phyloP scores from a whole-genome alignment of 2,797 vertebrate species.

The Eulemur mongoz region DNA sequence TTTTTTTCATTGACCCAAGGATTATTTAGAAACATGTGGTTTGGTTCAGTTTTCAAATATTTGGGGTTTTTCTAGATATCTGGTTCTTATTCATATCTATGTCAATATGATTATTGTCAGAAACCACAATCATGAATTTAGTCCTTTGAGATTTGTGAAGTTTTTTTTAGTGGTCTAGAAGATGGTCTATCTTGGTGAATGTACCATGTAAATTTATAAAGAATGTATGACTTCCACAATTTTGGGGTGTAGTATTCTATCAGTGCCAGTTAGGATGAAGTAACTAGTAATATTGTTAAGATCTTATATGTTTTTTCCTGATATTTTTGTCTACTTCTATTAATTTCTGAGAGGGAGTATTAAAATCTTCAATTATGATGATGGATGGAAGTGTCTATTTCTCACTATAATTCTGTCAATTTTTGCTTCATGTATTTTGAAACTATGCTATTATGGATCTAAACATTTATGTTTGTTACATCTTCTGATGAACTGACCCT shows the following conservation, averaged over 20 bases:
- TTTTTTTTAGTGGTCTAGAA: not conserved
- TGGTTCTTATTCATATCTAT: not conserved
- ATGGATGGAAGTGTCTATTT: not conserved
- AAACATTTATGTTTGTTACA: not conserved
- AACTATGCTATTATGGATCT: not conserved
- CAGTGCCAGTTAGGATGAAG: not conserved
- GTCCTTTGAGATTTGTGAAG: not conserved
- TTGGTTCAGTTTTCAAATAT: not conserved
- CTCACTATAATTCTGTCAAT: not conserved
- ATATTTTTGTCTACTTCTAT: not conserved
- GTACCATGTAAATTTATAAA: not conserved
- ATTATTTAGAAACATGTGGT: not conserved
- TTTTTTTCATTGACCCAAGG: not conserved
- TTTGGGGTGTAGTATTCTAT: not conserved
- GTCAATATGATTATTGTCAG: not conserved
- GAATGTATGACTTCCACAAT: not conserved
- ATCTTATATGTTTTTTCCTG: not conserved
- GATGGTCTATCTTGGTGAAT: not conserved
- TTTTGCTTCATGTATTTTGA: conserved; percentile 8
- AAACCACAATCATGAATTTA: not conserved
- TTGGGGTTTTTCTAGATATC: not conserved
- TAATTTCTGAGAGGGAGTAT: not conserved
- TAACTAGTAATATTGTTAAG: not conserved
- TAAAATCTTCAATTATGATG: not conserved
- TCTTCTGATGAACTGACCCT: not conserved